Evolutionary conservation across 2,888 invertebrate species (phyloP), one percentile per base, ranked within the genome.

Genomic region (Mythimna lalbum): DNA sequence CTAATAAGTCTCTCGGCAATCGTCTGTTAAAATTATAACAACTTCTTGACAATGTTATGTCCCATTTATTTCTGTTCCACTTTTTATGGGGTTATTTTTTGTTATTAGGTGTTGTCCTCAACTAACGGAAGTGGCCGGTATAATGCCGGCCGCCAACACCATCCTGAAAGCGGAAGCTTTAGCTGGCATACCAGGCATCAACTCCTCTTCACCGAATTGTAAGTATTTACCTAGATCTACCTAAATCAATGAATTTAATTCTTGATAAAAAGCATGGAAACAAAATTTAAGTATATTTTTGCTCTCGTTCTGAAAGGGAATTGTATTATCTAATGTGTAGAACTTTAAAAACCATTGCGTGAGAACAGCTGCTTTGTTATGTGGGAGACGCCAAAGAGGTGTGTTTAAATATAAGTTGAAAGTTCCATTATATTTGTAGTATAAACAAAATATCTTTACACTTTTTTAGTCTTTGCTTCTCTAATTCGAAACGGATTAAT

Each of bases 51-150:
- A 43, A 14, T 39, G 0, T 14, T 19, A 19, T 6, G 19, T 47
- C 6, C 19, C 4, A 19, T 47, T 17, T 19, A 19, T 19, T 47
- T 39, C 6, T 19, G 19, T 19, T 17, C 19, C 47, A n/a, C n/a
- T n/a, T 49, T 21, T 33, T 31, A 19, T 23, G 19, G 7, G 7
- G 19, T 10, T 14, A 10, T 23, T 5, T 19, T 19, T 47, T 36
- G 47, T 66, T 52, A 63, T 53, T 52, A 96, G 96, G 96, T 96
- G 96, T 80, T 96, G 95, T 64, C 96, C 96, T 10, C 94, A 95
- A 85, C 87, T 96, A 64, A 95, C 96, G 0, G 96, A 95, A 83
- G 94, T 95, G 53, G 95, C 96, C 0, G 96, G 96, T 6, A 92
- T 96, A 47, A 89, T 93, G 21, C 94, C 95, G 0, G 95, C 95